Evolutionary conservation across 2,113 vertebrate genomes (phyloP).

Genomic region (Rhinoderma darwinii): DNA sequence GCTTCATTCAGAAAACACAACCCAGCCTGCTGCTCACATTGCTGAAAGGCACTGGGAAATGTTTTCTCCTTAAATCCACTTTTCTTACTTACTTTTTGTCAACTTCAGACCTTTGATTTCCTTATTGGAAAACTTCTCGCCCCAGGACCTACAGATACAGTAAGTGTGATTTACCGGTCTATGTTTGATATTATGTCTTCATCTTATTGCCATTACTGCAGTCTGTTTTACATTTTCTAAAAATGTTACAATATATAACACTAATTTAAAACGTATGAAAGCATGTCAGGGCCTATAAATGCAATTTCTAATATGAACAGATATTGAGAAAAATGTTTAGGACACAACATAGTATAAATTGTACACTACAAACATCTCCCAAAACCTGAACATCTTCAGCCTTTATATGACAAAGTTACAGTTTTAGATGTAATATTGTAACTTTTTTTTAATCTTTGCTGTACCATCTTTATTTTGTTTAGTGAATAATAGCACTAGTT

Average conservation of each 20-base stretch:
- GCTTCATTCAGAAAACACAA: constrained; percentile 55
- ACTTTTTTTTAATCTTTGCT: not conserved
- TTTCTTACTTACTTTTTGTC: not conserved
- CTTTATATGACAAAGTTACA: not conserved
- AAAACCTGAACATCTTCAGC: not conserved
- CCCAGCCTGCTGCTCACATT: constrained; percentile 17
- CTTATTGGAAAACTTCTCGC: not conserved
- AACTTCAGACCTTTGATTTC: not conserved
- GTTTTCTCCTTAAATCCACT: constrained; percentile 32
- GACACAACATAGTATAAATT: not conserved
- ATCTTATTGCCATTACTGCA: not conserved
- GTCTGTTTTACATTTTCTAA: no score
- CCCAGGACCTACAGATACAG: constrained; percentile 19
- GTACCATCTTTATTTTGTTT: not conserved
- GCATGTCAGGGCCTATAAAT: no score
- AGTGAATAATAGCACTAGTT: not conserved
- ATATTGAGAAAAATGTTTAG: no score
- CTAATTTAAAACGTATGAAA: no score
- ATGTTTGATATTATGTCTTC: not conserved
- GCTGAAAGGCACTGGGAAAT: constrained; percentile 28
- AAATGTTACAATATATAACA: no score
- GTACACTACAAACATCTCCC: not conserved
- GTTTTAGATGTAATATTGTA: not conserved
- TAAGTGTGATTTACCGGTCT: not conserved
- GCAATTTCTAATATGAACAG: no score